Evolutionary conservation across 2,797 vertebrate species (phyloP).

Genomic region (Balearica regulorum): DNA sequence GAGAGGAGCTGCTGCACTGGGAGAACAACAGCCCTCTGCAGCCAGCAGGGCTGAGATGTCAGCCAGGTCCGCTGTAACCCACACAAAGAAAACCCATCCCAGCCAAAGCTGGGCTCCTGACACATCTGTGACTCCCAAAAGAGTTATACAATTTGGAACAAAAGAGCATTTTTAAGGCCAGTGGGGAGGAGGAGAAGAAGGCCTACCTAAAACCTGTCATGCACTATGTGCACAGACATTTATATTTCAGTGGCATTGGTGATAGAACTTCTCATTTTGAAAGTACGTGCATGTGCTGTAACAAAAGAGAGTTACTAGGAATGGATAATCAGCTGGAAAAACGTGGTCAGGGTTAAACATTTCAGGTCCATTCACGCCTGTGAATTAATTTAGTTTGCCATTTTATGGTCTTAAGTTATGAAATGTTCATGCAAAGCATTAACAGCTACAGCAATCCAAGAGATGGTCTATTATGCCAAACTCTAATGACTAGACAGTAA

Average conservation of each 20-base stretch:
- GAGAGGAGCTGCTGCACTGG: not conserved
- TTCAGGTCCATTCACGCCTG: conserved; percentile 7
- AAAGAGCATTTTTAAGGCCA: not conserved
- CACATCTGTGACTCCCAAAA: not conserved
- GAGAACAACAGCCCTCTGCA: not conserved
- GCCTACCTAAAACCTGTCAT: not conserved
- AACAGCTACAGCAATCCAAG: conserved; percentile 3
- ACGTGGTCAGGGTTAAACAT: conserved; percentile 30
- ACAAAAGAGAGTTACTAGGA: not conserved
- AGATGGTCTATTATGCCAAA: conserved; percentile 22
- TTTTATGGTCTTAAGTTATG: conserved; percentile 42
- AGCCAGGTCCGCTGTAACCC: fast-evolving
- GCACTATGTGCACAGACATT: not conserved
- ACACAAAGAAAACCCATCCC: not conserved
- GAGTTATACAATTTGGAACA: not conserved
- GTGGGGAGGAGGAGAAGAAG: not conserved
- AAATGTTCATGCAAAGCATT: conserved; percentile 41
- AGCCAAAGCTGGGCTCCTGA: not conserved
- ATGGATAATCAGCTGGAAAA: conserved; percentile 37
- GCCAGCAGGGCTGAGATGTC: not conserved
- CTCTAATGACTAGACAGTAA: conserved; percentile 54
- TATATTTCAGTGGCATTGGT: not conserved
- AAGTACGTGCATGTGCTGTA: not conserved
- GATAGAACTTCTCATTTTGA: not conserved
- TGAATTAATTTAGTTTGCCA: conserved; percentile 41